These are phyloP conservation scores for Fragum sueziense DNA, from an alignment of 2,888 invertebrate species.

Conservation along the genomic window DNA sequence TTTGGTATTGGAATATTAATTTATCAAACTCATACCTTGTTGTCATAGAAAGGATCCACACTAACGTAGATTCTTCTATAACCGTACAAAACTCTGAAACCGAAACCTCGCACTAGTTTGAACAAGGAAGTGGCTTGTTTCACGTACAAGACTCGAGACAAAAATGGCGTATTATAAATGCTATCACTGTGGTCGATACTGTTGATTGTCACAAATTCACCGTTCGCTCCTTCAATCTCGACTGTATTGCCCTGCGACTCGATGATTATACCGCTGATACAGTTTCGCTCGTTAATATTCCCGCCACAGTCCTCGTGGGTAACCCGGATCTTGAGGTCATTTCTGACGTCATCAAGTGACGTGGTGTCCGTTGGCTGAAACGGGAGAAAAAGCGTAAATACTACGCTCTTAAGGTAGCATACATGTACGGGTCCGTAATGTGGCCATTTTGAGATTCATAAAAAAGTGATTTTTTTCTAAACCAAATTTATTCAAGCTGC, in stretches of 20 bases:
- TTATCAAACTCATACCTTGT: no score
- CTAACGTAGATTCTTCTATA: constrained; percentile 52
- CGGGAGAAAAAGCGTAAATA: no score
- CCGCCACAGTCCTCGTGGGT: constrained; percentile 47
- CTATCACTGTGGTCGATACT: constrained; percentile 41
- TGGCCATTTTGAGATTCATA: no score
- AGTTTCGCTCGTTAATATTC: constrained; percentile 44
- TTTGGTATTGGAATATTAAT: no score
- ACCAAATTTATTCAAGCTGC: no score
- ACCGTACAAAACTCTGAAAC: constrained; percentile 62
- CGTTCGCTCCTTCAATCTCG: constrained; percentile 30
- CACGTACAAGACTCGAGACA: constrained; percentile 54
- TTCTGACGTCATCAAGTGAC: constrained; percentile 44
- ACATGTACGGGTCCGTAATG: no score
- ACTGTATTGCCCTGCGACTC: constrained; percentile 47
- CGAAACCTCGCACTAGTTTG: constrained; percentile 64
- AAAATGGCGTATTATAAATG: constrained; percentile 21
- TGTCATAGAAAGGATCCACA: constrained; percentile 57
- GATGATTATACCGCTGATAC: constrained; percentile 43
- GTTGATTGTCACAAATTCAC: constrained; percentile 51
- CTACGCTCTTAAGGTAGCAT: no score
- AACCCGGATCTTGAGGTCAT: constrained; percentile 45
- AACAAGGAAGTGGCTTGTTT: constrained; percentile 65
- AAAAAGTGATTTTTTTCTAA: no score
- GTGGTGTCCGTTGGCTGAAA: constrained; percentile 42